Conservation (phyloP, 2,113 vertebrate species). For the Albula goreensis region DNA sequence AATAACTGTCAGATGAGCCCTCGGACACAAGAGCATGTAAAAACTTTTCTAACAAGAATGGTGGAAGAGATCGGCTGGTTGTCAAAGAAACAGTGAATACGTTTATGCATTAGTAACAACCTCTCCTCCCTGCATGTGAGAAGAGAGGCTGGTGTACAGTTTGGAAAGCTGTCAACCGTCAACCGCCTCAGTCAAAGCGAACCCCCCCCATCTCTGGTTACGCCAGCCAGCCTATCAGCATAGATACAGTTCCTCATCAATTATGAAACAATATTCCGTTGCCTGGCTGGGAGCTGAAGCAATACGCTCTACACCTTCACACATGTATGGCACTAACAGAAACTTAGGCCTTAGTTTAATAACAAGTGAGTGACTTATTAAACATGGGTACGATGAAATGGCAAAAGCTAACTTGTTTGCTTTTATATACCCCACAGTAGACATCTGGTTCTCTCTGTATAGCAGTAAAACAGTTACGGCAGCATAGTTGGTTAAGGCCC, state of each 20-base stretch:
- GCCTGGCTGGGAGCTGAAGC: slow-evolving; percentile 57
- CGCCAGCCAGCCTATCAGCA: slow-evolving; percentile 76
- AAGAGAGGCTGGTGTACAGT: slow-evolving; percentile 47
- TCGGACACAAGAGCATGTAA: not conserved
- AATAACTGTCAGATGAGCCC: not conserved
- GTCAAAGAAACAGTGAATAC: slow-evolving; percentile 27
- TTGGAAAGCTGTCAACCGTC: slow-evolving; percentile 67
- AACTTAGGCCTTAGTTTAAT: not conserved
- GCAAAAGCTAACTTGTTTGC: too few relatives aligned
- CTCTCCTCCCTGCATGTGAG: slow-evolving; percentile 41
- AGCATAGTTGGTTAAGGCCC: not conserved
- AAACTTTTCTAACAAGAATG: not conserved
- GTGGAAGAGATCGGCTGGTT: not conserved
- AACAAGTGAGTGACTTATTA: not conserved
- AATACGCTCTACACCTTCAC: slow-evolving; percentile 24
- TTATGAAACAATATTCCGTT: slow-evolving; percentile 91
- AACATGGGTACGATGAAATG: too few relatives aligned
- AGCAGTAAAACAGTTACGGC: too few relatives aligned
- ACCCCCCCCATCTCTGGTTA: slow-evolving; percentile 78
- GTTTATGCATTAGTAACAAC: slow-evolving; percentile 69
- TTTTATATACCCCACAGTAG: too few relatives aligned
- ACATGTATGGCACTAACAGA: slow-evolving; percentile 40
- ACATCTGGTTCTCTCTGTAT: too few relatives aligned
- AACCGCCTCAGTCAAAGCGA: slow-evolving; percentile 63
- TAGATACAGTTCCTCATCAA: slow-evolving; percentile 83